Evolutionary conservation across 2,888 invertebrate species (phyloP), one percentile per base, ranked within the genome.

Genomic region (Brachyptera putata): DNA sequence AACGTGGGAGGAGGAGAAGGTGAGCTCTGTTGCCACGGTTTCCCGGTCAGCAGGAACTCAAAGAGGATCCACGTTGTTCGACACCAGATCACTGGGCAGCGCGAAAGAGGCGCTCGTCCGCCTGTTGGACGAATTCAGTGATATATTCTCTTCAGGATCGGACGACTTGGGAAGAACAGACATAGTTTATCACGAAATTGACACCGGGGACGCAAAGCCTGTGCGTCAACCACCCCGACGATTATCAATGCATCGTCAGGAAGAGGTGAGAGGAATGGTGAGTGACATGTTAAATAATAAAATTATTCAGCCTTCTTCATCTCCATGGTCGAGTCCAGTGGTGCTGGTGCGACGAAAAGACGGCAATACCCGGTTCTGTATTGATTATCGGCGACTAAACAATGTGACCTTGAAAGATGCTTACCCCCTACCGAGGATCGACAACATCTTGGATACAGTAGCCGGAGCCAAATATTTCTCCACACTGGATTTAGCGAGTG

Each of bases 341-440:
- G 16, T 56, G 9, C 14, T 56, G 13, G 56, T 56, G 3, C 37
- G 22, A 9, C 37, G 39, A 21, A n/a, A 21, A 11, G 30, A 30
- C 7, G 5, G 7, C 11, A 30, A 30, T 7, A 5, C 11, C 24
- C 37, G 56, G n/a, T 18, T 39, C 14, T 36, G 36, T 36, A 5
- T 37, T 1, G 56, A 56, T 13, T 56, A 39, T 43, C 56, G 56
- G 16, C 5, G 25, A n/a, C 22, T 56, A 7, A 56, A 56, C 18
- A 14, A 22, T 21, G 18, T 39, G 9, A 39, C 39, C 7, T 3
- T 5, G 2, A 56, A 37, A 21, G 39, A 39, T 37, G 56, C 39
- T 1, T 56, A 39, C 18, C 36, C 37, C 24, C 43, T 56, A 3
- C 56, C 56, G 1, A 5, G 16, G 4, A 56, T 56, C 24, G 3